phyloP scores from a whole-genome alignment of 2,888 invertebrate species.

The Aphodius sticticus region DNA sequence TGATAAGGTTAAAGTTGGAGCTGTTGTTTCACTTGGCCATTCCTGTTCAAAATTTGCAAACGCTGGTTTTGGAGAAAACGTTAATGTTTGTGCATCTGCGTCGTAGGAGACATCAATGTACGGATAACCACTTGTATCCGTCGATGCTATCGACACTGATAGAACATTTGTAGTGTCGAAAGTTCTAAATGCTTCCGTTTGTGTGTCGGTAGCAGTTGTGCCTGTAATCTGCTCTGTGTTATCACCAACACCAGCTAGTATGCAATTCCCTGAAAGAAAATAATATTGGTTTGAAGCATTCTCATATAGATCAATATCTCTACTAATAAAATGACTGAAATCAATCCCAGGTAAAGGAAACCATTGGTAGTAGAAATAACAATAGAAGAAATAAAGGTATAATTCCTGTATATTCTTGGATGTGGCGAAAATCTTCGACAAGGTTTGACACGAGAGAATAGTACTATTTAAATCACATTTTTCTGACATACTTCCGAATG shows the following conservation, averaged over 20 bases:
- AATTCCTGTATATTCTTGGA: too few species aligned
- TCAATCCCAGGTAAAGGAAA: too few species aligned
- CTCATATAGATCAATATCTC: too few species aligned
- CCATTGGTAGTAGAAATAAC: too few species aligned
- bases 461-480: too few species aligned
- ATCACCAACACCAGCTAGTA: not conserved
- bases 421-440: too few species aligned
- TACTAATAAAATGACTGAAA: too few species aligned
- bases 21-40: not conserved
- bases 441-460: too few species aligned
- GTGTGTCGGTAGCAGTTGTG: not conserved
- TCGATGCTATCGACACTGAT: not conserved
- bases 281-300: too few species aligned
- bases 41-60: not conserved
- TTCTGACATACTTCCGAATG: too few species aligned
- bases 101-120: not conserved
- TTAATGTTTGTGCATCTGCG: not conserved
- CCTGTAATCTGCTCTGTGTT: not conserved
- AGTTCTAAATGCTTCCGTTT: not conserved
- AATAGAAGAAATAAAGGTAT: too few species aligned
- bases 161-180: not conserved
- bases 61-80: not conserved
- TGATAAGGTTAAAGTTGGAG: not conserved
- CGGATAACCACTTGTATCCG: not conserved
- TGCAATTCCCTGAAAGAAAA: not conserved